phyloP scores from a whole-genome alignment of 1,140 invertebrate genomes.

The Vanessa atalanta region DNA sequence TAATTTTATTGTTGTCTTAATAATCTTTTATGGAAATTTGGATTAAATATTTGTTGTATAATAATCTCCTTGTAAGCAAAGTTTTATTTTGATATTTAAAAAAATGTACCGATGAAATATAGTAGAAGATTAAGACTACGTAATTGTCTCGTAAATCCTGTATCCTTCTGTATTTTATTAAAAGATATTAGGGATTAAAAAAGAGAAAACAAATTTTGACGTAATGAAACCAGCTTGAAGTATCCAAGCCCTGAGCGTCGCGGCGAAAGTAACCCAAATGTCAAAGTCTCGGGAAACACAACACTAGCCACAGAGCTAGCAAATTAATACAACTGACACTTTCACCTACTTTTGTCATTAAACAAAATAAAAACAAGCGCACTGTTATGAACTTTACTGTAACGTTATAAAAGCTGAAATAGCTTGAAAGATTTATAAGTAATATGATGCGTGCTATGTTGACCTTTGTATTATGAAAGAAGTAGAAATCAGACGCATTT shows the following conservation, averaged over 20 bases:
- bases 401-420: neutral
- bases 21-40: no score
- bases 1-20: no score
- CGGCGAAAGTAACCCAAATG: conserved; percentile 45
- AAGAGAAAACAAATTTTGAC: neutral
- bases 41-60: no score
- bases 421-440: neutral
- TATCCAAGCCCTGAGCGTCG: conserved; percentile 1
- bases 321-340: conserved; percentile 33
- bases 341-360: conserved; percentile 35
- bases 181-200: neutral
- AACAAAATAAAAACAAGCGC: neutral
- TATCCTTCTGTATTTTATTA: no score
- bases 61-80: no score
- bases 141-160: no score
- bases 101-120: no score
- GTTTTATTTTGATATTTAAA: no score
- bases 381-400: conserved; percentile 7
- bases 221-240: neutral
- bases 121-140: no score
- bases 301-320: conserved; percentile 37
- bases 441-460: neutral
- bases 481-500: neutral
- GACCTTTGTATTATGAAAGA: neutral
- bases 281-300: conserved; percentile 34